These are phyloP conservation scores for Elegia similella DNA, from an alignment of 2,888 invertebrate species.

Conservation along the genomic window DNA sequence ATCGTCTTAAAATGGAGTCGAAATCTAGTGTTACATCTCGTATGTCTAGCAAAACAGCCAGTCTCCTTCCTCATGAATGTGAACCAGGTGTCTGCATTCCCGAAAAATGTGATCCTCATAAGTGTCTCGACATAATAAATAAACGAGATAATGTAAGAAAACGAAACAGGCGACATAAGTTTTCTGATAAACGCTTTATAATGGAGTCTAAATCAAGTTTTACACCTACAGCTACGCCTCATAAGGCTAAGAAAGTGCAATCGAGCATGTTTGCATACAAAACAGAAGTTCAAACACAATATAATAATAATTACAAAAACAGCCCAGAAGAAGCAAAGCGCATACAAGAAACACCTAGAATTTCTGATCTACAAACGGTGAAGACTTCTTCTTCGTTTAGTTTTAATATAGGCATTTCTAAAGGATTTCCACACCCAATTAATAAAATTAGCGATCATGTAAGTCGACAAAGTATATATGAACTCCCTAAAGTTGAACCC, in stretches of 20 bases:
- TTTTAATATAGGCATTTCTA: conserved; percentile 32
- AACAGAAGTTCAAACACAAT: conserved; percentile 22
- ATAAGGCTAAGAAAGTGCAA: conserved; percentile 36
- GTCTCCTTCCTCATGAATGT: conserved; percentile 38
- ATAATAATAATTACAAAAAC: conserved; percentile 16
- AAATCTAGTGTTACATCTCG: too few relatives aligned
- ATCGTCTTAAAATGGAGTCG: too few relatives aligned
- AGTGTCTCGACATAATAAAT: conserved; percentile 37
- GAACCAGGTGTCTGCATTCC: conserved; percentile 41
- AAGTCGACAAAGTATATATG: not conserved
- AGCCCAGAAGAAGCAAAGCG: not conserved
- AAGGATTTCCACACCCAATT: conserved; percentile 21
- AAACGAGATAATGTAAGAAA: conserved; percentile 24
- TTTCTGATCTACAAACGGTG: conserved; percentile 24
- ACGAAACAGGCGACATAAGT: conserved; percentile 24
- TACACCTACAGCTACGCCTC: conserved; percentile 25
- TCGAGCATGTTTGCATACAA: conserved; percentile 28
- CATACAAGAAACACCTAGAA: conserved; percentile 14
- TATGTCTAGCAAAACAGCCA: conserved; percentile 13
- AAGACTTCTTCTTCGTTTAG: conserved; percentile 29
- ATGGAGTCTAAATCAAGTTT: conserved; percentile 38
- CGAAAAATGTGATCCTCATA: conserved; percentile 38
- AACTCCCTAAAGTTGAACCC: not conserved
- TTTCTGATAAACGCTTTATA: conserved; percentile 26
- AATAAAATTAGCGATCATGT: not conserved